Conservation (phyloP, 2,113 vertebrate species). For the Bagarius yarrelli region DNA sequence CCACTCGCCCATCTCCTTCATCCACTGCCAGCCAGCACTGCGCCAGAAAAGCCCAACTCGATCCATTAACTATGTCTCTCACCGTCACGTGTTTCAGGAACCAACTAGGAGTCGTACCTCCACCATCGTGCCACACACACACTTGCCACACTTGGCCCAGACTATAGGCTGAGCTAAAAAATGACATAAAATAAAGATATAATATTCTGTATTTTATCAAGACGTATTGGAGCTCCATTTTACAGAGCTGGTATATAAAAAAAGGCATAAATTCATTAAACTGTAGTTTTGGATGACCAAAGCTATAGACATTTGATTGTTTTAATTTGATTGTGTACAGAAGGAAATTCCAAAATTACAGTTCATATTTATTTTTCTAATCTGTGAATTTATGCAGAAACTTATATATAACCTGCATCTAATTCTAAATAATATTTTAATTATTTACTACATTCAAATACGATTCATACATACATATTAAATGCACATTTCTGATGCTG, state of each 20-base stretch:
- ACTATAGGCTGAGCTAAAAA: slow-evolving; percentile 65
- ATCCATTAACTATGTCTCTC: slow-evolving; percentile 45
- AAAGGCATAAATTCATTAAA: too few species aligned
- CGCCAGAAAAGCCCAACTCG: slow-evolving; percentile 70
- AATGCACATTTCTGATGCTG: background rate
- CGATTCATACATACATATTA: background rate
- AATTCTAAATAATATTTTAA: background rate
- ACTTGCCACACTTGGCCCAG: slow-evolving; percentile 74
- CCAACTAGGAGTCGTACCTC: slow-evolving; percentile 72
- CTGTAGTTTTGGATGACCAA: background rate
- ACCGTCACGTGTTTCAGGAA: slow-evolving; percentile 75
- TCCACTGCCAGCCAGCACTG: slow-evolving; percentile 77
- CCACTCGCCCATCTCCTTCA: slow-evolving; percentile 69
- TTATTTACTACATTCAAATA: background rate
- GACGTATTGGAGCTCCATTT: too few species aligned
- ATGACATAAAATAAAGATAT: background rate
- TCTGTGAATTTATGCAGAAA: background rate
- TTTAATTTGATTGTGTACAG: background rate
- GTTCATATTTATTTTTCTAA: background rate
- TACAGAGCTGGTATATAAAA: too few species aligned
- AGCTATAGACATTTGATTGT: too few species aligned
- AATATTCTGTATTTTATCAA: background rate
- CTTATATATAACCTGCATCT: background rate
- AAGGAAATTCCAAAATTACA: background rate
- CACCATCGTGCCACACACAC: slow-evolving; percentile 78